Percentiles rank a stretch among this genome's conserved stretches.
Evolutionary conservation across 1,140 invertebrate genomes (phyloP).

Genomic region (Drosophila rhopaloa): DNA sequence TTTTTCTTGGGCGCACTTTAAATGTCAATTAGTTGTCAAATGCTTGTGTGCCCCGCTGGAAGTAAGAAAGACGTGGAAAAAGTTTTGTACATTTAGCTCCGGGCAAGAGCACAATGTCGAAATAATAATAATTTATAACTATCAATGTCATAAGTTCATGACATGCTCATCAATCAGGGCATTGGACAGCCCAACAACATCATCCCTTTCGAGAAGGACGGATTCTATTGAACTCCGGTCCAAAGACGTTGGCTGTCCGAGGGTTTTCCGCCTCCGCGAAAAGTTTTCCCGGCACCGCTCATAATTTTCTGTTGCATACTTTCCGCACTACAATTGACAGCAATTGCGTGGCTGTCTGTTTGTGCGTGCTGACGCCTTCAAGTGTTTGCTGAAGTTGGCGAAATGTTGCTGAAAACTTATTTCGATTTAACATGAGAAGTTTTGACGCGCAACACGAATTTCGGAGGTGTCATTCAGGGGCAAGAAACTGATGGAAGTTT

Average conservation of each 20-base stretch:
- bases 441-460: constrained; percentile 26
- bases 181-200: constrained; percentile 69
- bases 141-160: constrained; percentile 83
- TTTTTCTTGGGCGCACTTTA: constrained; percentile 54
- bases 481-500: constrained; percentile 10
- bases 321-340: constrained; percentile 71
- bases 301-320: constrained; percentile 73
- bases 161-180: constrained; percentile 81
- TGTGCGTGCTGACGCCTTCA: constrained; percentile 26
- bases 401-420: constrained; percentile 62
- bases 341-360: constrained; percentile 53
- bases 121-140: constrained; percentile 83
- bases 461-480: background rate
- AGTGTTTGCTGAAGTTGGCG: constrained; percentile 58
- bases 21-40: constrained; percentile 81
- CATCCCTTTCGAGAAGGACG: constrained; percentile 8
- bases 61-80: constrained; percentile 13
- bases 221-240: constrained; percentile 23
- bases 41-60: constrained; percentile 38
- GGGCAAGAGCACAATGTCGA: constrained; percentile 66
- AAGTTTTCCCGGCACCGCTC: constrained; percentile 39
- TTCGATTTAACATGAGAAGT: constrained; percentile 51
- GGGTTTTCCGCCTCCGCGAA: constrained; percentile 41
- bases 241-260: constrained; percentile 38
- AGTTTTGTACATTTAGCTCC: constrained; percentile 46